Evolutionary conservation across 2,797 vertebrate genomes (phyloP), one percentile per base, ranked within the genome.

Genomic region (Notolabrus celidotus): DNA sequence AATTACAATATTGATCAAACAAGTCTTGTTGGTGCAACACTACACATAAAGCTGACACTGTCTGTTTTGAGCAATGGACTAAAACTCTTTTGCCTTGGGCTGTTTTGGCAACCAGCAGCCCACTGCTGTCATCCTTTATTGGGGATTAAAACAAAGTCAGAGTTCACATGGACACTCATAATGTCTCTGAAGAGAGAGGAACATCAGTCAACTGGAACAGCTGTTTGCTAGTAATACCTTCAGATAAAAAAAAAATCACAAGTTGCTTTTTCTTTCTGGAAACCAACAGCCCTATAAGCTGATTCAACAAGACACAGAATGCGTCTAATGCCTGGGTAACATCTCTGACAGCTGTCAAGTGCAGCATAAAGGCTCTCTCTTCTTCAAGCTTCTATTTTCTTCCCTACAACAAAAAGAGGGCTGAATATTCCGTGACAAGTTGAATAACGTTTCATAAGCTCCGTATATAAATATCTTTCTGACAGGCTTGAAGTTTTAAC

Each of bases 261-360:
- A 55, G 63, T 58, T 31, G 46, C 46, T 68, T 62, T 67, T 79
- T 65, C 66, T 82, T 85, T 79, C 67, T 79, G 71, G 74, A 84
- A 85, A 80, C 73, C 63, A 71, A 15, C 42, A 64, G 59, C 62
- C 62, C 66, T 66, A 56, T 74, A 86, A 83, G 78, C 74, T 54
- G 83, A 79, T 87, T 87, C 63, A 81, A 71, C 20, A 23, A 56
- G 56, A 81, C 54, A 57, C 58, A 52, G 63, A 75, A 75, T 51
- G 64, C 33, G 73, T 80, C 60, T 71, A 84, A 82, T 67, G 64
- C 60, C 49, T 23, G 22, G 38, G 52, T 79, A 74, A 81, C 66
- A 82, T 83, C 61, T 68, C 56, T 77, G 76, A 82, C 79, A 86
- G 67, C 76, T 85, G 79, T 86, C 87, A 90, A 74, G 47, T 53